A percentile compares a stretch with the other conserved stretches of the same genome.
These are phyloP conservation scores for Octodon degus DNA, from an alignment of 2,113 vertebrate genomes.

Conservation along the genomic window DNA sequence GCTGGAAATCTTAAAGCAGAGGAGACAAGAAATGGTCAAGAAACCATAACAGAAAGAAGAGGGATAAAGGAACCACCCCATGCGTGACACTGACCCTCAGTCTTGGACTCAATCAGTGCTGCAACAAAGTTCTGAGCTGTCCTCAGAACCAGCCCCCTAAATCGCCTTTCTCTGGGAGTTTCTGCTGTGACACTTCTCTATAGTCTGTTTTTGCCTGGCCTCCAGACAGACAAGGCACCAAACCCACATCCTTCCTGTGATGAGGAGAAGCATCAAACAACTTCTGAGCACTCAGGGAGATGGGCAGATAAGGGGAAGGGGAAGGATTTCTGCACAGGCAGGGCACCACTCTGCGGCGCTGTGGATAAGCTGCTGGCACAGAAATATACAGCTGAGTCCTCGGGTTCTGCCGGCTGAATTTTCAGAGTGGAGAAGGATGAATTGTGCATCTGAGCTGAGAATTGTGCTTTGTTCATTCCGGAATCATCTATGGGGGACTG, in stretches of 20 bases:
- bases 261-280: too few relatives aligned
- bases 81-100: background rate
- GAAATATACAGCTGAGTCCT: conserved; percentile 60
- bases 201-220: background rate
- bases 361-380: conserved; percentile 72
- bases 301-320: background rate
- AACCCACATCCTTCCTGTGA: background rate
- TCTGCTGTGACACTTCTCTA: background rate
- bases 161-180: background rate
- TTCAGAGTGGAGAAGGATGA: background rate
- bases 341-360: background rate
- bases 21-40: background rate
- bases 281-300: background rate
- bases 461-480: background rate
- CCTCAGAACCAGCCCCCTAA: accelerated
- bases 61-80: too few relatives aligned
- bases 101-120: background rate
- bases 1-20: background rate
- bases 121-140: background rate
- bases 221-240: accelerated
- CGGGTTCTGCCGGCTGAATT: background rate
- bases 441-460: accelerated
- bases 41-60: background rate
- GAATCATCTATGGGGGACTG: accelerated
- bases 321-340: conserved; percentile 16